A percentile compares a stretch with the other conserved stretches of the same genome.
Conservation (phyloP, 2,797 vertebrate genomes). For the Hozukius guyotensis region DNA sequence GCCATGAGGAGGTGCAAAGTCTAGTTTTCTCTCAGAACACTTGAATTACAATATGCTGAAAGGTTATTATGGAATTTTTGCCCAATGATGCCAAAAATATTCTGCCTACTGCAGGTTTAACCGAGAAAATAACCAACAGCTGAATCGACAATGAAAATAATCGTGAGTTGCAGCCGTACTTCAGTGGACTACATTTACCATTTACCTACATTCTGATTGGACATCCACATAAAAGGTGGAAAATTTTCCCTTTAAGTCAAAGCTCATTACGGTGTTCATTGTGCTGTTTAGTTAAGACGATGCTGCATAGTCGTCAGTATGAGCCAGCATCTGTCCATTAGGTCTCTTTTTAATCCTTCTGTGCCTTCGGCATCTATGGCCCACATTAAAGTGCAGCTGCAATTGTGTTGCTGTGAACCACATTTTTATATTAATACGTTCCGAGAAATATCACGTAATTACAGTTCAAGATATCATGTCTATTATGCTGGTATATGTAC, state of each 20-base stretch:
- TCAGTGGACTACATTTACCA: too few species aligned
- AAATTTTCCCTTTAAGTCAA: background rate
- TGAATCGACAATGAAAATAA: too few species aligned
- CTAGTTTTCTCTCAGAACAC: too few species aligned
- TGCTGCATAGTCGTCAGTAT: constrained; percentile 8
- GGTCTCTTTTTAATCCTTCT: constrained; percentile 35
- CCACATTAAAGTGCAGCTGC: constrained; percentile 32
- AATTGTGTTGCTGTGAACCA: constrained; percentile 21
- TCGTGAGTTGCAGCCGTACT: too few species aligned
- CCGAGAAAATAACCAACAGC: too few species aligned
- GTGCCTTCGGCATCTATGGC: constrained; percentile 19
- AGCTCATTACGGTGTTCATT: background rate
- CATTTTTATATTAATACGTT: constrained; percentile 36
- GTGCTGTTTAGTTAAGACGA: constrained; percentile 5
- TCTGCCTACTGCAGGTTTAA: too few species aligned
- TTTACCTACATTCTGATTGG: too few species aligned
- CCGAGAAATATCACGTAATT: constrained; percentile 55
- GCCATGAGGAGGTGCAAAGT: too few species aligned
- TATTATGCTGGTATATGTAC: constrained; percentile 14
- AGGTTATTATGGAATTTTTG: too few species aligned
- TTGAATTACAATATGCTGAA: too few species aligned
- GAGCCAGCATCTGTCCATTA: constrained; percentile 36
- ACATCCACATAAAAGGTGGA: too few species aligned
- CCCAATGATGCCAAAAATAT: too few species aligned
- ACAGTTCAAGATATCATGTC: constrained; percentile 51